Evolutionary conservation across 2,797 vertebrate species (phyloP), one percentile per base, ranked within the genome.

Genomic region (Austrolebias charrua): DNA sequence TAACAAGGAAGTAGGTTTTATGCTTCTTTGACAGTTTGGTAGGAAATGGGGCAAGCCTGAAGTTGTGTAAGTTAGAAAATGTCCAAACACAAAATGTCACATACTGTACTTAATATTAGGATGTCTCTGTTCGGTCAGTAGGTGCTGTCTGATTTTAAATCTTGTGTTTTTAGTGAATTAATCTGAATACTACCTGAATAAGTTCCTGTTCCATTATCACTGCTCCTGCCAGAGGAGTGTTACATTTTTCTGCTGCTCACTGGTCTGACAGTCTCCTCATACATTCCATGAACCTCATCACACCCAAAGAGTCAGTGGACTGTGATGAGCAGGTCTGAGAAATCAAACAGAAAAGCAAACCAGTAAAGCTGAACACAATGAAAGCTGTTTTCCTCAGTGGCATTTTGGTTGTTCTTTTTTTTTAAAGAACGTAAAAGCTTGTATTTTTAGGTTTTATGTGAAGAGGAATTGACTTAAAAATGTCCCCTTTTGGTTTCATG

Each of bases 201-300:
- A 9, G 55, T 7, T 58, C 62, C 43, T 59, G 29, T 60, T 71
- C 76, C 58, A 59, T 73, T 65, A 76, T 82, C 61, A 76, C 73
- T 28, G 53, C 58, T 70, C 69, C 77, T 82, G 54, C 60, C 77
- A 73, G 62, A 52, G 19, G 64, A 62, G 71, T 85, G 86, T 31
- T 50, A 77, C 68, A 86, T 83, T 84, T 84, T 69, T 77, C 16
- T 44, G 42, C 38, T 79, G 67, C 53, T 63, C 48, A 56, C 40
- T 76, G 55, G n/a, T 63, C 67, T 47, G 54, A 18, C 55, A 54
- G 57, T 13, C 19, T 53, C 55, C n/a, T 54, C 19, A 24, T 56
- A 53, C 31, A 24, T 44, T 40, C 51, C 31, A 24, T 45, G n/a
- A 8, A n/a, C 18, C 43, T 58, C 11, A 49, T 46, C 50, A 8